Evolutionary conservation across 1,140 invertebrate species (phyloP).

Genomic region (Heliconius hewitsoni): DNA sequence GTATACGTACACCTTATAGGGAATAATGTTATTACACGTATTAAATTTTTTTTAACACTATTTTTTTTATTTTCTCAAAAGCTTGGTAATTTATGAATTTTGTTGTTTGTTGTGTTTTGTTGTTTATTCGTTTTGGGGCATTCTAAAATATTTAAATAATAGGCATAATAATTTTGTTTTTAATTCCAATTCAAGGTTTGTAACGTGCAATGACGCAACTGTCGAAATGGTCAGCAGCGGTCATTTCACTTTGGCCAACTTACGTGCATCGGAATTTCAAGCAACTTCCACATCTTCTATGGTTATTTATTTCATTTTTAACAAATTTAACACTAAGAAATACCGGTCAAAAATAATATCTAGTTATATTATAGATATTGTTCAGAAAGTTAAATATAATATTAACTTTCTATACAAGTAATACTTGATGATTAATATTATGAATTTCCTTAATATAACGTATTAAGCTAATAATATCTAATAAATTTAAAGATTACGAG

Average conservation of each 20-base stretch:
- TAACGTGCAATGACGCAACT: constrained; percentile 69
- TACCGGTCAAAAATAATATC: not conserved
- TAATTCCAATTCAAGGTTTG: constrained; percentile 62
- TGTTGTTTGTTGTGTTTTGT: not conserved
- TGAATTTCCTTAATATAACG: no score
- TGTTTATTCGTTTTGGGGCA: not conserved
- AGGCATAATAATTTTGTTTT: not conserved
- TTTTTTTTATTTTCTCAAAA: not conserved
- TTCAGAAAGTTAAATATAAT: no score
- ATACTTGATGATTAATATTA: no score
- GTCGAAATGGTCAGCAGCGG: constrained; percentile 72
- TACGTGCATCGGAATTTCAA: constrained; percentile 50
- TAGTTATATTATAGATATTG: not conserved
- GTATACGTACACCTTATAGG: no score
- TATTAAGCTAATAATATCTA: no score
- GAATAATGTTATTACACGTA: not conserved
- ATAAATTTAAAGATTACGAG: no score
- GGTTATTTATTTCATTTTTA: not conserved
- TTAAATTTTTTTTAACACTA: not conserved
- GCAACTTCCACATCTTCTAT: constrained; percentile 3
- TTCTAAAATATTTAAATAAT: not conserved
- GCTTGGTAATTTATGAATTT: not conserved
- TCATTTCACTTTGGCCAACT: constrained; percentile 80
- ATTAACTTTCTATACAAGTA: no score
- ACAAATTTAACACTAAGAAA: not conserved